A percentile compares a stretch with the other conserved stretches of the same genome.
phyloP scores from a whole-genome alignment of 2,113 vertebrate species.

The Paedocypris sp. region DNA sequence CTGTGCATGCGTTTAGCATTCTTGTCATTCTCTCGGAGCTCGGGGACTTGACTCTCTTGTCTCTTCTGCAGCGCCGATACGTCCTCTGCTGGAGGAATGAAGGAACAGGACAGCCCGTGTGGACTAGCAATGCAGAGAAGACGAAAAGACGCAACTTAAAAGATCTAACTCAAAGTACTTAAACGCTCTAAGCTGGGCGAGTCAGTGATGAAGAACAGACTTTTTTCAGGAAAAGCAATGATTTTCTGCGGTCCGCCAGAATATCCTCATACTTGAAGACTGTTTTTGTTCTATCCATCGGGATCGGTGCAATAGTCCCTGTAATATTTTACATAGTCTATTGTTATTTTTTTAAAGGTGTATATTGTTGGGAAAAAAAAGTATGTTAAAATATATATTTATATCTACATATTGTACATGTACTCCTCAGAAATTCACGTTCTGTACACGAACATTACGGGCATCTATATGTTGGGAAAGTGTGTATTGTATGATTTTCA shows the following conservation, averaged over 20 bases:
- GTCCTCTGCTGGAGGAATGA: conserved; percentile 22
- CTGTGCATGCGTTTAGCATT: conserved; percentile 23
- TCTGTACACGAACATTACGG: no score
- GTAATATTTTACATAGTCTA: conserved; percentile 30
- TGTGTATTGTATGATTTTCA: no score
- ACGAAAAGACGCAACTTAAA: conserved; percentile 9
- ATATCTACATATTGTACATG: conserved; percentile 46
- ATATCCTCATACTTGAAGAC: conserved; percentile 72
- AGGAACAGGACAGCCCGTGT: conserved; percentile 21
- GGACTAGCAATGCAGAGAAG: not conserved
- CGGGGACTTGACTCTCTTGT: conserved; percentile 47
- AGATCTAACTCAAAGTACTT: not conserved
- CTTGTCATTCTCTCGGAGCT: conserved; percentile 33
- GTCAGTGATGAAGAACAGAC: not conserved
- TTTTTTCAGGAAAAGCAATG: not conserved
- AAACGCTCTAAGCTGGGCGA: not conserved
- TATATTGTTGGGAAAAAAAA: conserved; percentile 59
- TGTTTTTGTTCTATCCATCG: conserved; percentile 52
- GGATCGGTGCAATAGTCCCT: conserved; percentile 69
- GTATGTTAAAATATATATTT: conserved; percentile 60
- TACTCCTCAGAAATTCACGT: conserved; percentile 67
- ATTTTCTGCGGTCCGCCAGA: conserved; percentile 4
- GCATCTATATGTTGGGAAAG: no score
- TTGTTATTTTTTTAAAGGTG: conserved; percentile 45
- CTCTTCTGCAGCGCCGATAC: conserved; percentile 45